Evolutionary conservation across 2,113 vertebrate genomes (phyloP).

Genomic region (Corythaeola cristata): DNA sequence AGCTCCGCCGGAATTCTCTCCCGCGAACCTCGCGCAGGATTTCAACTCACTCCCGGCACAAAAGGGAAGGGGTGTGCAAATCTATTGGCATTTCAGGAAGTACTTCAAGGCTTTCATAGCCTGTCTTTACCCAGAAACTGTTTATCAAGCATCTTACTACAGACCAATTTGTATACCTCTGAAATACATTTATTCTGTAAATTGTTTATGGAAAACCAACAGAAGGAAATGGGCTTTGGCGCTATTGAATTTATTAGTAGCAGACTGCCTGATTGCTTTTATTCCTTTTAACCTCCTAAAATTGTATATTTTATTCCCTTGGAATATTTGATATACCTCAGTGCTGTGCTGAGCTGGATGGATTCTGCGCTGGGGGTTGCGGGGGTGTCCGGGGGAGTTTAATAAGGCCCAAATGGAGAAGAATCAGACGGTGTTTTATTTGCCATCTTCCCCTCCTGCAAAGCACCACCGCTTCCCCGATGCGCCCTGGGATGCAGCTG

Average conservation of each 20-base stretch:
- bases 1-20: background rate
- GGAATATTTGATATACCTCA: background rate
- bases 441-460: background rate
- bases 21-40: background rate
- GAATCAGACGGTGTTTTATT: rapidly evolving
- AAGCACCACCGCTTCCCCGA: background rate
- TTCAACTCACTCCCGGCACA: slow-evolving; percentile 20
- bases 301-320: slow-evolving; percentile 31
- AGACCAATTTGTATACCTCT: slow-evolving; percentile 55
- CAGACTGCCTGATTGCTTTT: slow-evolving; percentile 48
- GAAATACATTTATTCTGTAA: slow-evolving; percentile 67
- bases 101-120: slow-evolving; percentile 41
- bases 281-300: slow-evolving; percentile 33
- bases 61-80: background rate
- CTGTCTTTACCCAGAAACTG: slow-evolving; percentile 51
- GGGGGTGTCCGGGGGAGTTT: background rate
- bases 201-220: slow-evolving; percentile 68
- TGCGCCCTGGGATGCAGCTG: background rate
- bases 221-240: slow-evolving; percentile 65
- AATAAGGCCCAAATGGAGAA: background rate
- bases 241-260: slow-evolving; percentile 68
- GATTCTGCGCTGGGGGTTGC: background rate
- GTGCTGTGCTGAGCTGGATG: background rate
- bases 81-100: slow-evolving; percentile 22
- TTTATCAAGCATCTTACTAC: slow-evolving; percentile 69